Percentiles rank a stretch among this genome's conserved stretches.
These are phyloP conservation scores for Stercorarius parasiticus DNA, from an alignment of 2,113 vertebrate genomes.

Conservation along the genomic window DNA sequence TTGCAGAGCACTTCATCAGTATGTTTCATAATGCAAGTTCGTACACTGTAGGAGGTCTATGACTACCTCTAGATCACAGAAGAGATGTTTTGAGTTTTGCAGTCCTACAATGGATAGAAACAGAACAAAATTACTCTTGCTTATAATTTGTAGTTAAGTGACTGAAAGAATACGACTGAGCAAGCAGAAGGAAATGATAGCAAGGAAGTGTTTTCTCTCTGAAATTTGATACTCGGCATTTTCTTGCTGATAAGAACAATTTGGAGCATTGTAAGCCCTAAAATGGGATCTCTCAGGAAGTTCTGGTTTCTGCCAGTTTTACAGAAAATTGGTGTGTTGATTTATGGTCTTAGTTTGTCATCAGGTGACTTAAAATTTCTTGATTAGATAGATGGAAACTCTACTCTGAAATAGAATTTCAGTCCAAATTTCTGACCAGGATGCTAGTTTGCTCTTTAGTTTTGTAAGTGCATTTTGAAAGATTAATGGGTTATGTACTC, in stretches of 20 bases:
- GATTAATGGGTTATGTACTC: neutral
- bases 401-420: neutral
- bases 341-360: neutral
- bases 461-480: neutral
- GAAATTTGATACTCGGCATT: neutral
- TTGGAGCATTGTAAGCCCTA: neutral
- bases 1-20: neutral
- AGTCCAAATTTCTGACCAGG: neutral
- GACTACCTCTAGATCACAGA: neutral
- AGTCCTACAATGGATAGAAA: neutral
- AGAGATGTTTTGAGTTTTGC: neutral
- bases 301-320: neutral
- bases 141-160: neutral
- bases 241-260: neutral
- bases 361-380: neutral
- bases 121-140: neutral
- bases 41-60: fast-evolving
- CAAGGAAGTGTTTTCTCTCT: neutral
- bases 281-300: neutral
- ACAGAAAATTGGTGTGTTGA: neutral
- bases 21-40: neutral
- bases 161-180: neutral
- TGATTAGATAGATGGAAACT: neutral
- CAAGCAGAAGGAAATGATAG: neutral
- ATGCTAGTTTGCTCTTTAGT: neutral